These are phyloP conservation scores for Smittia aterrima DNA, from an alignment of 2,888 invertebrate genomes.

Conservation along the genomic window DNA sequence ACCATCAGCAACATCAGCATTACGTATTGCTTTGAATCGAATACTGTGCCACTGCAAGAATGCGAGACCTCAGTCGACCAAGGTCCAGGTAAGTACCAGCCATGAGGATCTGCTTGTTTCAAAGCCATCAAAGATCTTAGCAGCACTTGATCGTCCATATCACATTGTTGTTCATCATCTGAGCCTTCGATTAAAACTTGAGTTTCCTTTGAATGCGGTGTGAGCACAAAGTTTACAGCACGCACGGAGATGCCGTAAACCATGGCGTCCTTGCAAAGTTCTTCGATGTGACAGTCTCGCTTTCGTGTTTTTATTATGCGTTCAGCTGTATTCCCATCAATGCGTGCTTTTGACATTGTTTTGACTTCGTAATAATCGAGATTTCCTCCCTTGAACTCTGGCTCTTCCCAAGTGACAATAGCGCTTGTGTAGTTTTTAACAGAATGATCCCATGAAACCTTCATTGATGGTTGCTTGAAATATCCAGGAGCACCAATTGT, in stretches of 20 bases:
- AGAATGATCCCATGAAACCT: slow-evolving; percentile 43
- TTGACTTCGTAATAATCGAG: slow-evolving; percentile 60
- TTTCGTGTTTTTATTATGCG: slow-evolving; percentile 43
- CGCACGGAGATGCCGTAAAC: slow-evolving; percentile 46
- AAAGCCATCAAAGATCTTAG: background rate
- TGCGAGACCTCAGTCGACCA: slow-evolving; percentile 41
- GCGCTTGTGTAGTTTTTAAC: slow-evolving; percentile 5
- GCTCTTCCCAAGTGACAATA: slow-evolving; percentile 57
- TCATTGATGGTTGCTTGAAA: slow-evolving; percentile 29
- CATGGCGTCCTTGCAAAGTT: slow-evolving; percentile 43
- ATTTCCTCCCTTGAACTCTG: slow-evolving; percentile 57
- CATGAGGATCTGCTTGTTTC: slow-evolving; percentile 19
- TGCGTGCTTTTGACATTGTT: slow-evolving; percentile 20
- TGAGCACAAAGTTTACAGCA: slow-evolving; percentile 49
- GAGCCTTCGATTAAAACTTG: background rate
- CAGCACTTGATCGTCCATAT: slow-evolving; percentile 28
- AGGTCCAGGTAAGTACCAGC: slow-evolving; percentile 40
- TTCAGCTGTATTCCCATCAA: background rate
- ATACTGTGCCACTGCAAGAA: slow-evolving; percentile 27
- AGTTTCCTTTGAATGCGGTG: slow-evolving; percentile 25
- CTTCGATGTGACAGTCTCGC: background rate
- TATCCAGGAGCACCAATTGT: slow-evolving; percentile 41
- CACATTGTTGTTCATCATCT: background rate
- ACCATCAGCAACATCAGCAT: slow-evolving; percentile 44
- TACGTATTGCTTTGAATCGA: slow-evolving; percentile 44